A percentile compares a stretch with the other conserved stretches of the same genome.
Evolutionary conservation across 1,140 invertebrate genomes (phyloP).

Genomic region (Cydia pomonella): DNA sequence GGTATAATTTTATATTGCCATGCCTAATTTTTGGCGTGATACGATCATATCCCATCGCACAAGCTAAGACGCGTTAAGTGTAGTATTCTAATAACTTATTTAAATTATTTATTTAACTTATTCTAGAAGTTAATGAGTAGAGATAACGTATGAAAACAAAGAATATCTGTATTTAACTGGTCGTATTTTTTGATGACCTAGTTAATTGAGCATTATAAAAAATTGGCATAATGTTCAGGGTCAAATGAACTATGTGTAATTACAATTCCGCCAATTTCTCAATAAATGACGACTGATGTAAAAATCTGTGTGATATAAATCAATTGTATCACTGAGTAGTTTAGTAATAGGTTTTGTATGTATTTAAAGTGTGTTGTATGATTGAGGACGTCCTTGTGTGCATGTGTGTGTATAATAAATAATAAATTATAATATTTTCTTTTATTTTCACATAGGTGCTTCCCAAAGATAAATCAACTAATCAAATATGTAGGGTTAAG

Average conservation of each 20-base stretch:
- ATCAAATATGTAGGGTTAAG: no score
- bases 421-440: constrained; percentile 54
- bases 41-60: constrained; percentile 58
- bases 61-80: constrained; percentile 42
- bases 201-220: constrained; percentile 17
- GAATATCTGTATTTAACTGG: constrained; percentile 14
- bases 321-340: constrained; percentile 72
- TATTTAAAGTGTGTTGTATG: constrained; percentile 69
- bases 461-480: neutral
- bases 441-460: constrained; percentile 34
- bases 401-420: constrained; percentile 74
- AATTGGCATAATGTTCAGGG: constrained; percentile 25
- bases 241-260: constrained; percentile 31
- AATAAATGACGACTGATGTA: constrained; percentile 77
- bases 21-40: constrained; percentile 41
- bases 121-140: constrained; percentile 65
- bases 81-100: constrained; percentile 68
- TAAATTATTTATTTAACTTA: constrained; percentile 79
- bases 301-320: constrained; percentile 74
- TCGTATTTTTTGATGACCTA: constrained; percentile 2
- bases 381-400: constrained; percentile 79
- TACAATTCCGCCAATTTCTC: constrained; percentile 58
- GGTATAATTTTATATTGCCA: constrained; percentile 35
- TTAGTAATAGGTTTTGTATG: constrained; percentile 61
- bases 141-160: constrained; percentile 38